Conservation (phyloP, 2,113 vertebrate species). For the Acanthisitta chloris region DNA sequence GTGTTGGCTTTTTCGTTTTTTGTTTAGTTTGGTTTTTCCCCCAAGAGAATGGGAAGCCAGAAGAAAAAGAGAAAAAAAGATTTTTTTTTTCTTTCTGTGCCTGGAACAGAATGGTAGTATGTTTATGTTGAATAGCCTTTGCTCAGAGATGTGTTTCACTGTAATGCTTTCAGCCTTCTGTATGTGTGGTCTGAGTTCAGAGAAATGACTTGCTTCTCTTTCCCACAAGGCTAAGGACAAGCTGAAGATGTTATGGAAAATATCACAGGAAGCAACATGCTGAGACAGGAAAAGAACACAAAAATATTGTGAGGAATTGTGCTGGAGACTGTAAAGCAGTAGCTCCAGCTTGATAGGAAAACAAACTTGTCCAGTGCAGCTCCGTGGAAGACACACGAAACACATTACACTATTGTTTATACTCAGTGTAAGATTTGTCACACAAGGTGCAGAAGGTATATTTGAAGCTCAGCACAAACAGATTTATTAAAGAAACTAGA, state of each 20-base stretch:
- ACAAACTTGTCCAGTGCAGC: background rate
- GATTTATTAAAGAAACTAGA: background rate
- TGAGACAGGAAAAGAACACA: background rate
- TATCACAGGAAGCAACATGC: slow-evolving; percentile 14
- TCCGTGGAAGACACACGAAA: background rate
- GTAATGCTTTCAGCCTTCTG: background rate
- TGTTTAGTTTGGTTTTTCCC: background rate
- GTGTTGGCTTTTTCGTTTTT: background rate
- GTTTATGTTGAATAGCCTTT: slow-evolving; percentile 12
- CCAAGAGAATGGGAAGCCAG: background rate
- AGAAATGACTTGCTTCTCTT: slow-evolving; percentile 27
- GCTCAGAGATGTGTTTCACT: background rate
- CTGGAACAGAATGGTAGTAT: background rate
- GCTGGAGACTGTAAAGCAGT: background rate
- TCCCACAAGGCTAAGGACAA: slow-evolving; percentile 22
- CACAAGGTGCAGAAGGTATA: background rate
- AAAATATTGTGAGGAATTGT: background rate
- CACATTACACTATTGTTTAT: background rate
- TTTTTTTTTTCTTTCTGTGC: background rate
- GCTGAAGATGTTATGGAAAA: slow-evolving; percentile 43
- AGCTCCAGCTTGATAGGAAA: background rate
- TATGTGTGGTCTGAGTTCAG: slow-evolving; percentile 38
- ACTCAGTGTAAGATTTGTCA: background rate
- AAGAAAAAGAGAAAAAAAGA: background rate
- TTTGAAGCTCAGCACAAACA: background rate